phyloP scores from a whole-genome alignment of 2,797 vertebrate genomes.

The Phoebastria nigripes region DNA sequence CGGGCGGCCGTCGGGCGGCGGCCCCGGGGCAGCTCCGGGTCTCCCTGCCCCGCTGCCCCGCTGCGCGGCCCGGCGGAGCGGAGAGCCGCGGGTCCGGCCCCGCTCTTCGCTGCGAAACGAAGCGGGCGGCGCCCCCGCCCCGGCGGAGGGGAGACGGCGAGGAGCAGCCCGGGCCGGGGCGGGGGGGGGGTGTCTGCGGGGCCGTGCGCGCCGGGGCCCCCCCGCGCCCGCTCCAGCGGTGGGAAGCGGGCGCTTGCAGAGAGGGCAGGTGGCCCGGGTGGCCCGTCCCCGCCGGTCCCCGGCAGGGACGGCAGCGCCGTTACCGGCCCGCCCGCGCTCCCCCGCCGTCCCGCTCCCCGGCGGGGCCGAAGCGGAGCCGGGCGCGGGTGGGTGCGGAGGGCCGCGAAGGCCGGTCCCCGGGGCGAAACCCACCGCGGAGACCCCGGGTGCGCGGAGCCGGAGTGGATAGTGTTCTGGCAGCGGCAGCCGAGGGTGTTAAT shows the following conservation, averaged over 20 bases:
- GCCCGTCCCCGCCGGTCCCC: not conserved
- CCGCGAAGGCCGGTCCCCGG: not conserved
- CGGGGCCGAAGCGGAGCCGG: not conserved
- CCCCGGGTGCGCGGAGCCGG: not conserved
- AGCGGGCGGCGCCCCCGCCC: not conserved
- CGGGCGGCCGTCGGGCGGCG: not conserved
- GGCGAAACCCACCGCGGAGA: not conserved
- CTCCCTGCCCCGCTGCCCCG: not conserved
- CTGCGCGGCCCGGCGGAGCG: not conserved
- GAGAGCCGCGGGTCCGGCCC: not conserved
- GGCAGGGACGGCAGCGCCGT: not conserved
- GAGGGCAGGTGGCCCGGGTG: not conserved
- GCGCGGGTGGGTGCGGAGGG: not conserved
- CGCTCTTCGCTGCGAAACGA: not conserved
- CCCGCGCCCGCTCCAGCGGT: not conserved
- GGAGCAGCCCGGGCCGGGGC: no score
- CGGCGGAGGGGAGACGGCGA: not conserved
- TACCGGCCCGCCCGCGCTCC: no score
- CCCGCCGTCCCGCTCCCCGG: no score
- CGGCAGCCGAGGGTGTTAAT: slow-evolving; percentile 64
- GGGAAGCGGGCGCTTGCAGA: not conserved
- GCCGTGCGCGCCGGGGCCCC: no score
- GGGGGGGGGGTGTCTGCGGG: not conserved
- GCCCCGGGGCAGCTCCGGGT: not conserved
- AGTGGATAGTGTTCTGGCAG: slow-evolving; percentile 37